Evolutionary conservation across 2,888 invertebrate genomes (phyloP).

Genomic region (Dynastes tityus): DNA sequence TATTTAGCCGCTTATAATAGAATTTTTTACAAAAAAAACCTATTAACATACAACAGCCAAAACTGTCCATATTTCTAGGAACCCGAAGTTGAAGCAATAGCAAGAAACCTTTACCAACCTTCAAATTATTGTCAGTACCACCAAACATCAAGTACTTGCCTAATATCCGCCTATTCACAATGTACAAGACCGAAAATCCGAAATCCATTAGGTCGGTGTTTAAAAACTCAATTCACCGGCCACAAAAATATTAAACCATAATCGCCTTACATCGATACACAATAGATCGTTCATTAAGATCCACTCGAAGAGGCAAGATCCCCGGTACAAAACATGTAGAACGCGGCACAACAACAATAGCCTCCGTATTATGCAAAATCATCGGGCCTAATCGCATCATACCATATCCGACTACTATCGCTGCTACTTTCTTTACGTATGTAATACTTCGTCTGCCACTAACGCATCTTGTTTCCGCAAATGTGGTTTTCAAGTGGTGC

Average conservation of each 20-base stretch:
- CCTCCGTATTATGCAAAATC: conserved; percentile 29
- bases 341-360: conserved; percentile 14
- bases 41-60: too few relatives aligned
- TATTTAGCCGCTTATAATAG: too few relatives aligned
- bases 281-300: conserved; percentile 32
- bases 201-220: conserved; percentile 11
- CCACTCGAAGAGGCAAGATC: conserved; percentile 14
- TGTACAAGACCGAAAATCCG: not conserved
- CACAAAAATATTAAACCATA: conserved; percentile 22
- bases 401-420: not conserved
- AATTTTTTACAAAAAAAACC: too few relatives aligned
- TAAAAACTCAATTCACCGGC: conserved; percentile 14
- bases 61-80: too few relatives aligned
- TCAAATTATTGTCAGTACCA: too few relatives aligned
- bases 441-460: not conserved
- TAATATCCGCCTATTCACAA: conserved; percentile 10
- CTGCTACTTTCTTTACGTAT: conserved; percentile 6
- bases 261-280: conserved; percentile 30
- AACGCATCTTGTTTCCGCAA: conserved; percentile 29
- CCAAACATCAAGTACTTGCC: not conserved
- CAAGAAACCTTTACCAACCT: too few relatives aligned
- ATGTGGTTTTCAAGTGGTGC: conserved; percentile 35
- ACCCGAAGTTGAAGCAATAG: too few relatives aligned
- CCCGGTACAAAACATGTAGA: not conserved
- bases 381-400: conserved; percentile 32